Evolutionary conservation across 2,888 invertebrate genomes (phyloP).

Genomic region (Nephrotoma flavescens): DNA sequence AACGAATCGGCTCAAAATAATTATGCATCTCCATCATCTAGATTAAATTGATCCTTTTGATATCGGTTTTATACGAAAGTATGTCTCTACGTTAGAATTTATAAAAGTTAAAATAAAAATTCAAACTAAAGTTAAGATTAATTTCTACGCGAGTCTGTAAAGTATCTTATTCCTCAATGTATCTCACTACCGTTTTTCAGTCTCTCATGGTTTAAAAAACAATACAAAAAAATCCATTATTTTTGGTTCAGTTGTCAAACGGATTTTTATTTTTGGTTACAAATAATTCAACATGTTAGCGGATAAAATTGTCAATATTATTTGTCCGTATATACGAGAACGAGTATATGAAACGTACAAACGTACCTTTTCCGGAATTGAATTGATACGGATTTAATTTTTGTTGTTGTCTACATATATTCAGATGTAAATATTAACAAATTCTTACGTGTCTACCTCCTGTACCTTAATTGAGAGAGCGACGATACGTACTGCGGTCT

Average conservation of each 20-base stretch:
- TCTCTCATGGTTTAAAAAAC: background rate
- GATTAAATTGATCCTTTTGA: too few relatives aligned
- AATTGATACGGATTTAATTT: background rate
- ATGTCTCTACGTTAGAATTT: too few relatives aligned
- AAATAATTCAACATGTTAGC: background rate
- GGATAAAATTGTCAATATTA: background rate
- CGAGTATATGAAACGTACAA: background rate
- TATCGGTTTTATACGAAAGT: too few relatives aligned
- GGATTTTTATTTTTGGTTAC: background rate
- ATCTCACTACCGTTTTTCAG: background rate
- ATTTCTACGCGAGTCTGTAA: too few relatives aligned
- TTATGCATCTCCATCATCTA: too few relatives aligned
- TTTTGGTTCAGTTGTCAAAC: background rate
- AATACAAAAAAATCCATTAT: background rate
- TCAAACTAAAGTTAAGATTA: too few relatives aligned
- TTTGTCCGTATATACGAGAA: background rate
- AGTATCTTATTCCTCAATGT: background rate
- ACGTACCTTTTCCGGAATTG: background rate
- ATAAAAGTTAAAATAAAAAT: too few relatives aligned
- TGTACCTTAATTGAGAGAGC: background rate
- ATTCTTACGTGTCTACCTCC: background rate
- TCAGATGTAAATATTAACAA: background rate
- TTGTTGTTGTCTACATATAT: background rate
- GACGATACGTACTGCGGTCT: background rate
- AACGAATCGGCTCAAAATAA: too few relatives aligned